Evolutionary conservation across 30 jellyfish, hydroid and myxozoan genomes (phyloP).

Genomic region (Aurelia coerulea): DNA sequence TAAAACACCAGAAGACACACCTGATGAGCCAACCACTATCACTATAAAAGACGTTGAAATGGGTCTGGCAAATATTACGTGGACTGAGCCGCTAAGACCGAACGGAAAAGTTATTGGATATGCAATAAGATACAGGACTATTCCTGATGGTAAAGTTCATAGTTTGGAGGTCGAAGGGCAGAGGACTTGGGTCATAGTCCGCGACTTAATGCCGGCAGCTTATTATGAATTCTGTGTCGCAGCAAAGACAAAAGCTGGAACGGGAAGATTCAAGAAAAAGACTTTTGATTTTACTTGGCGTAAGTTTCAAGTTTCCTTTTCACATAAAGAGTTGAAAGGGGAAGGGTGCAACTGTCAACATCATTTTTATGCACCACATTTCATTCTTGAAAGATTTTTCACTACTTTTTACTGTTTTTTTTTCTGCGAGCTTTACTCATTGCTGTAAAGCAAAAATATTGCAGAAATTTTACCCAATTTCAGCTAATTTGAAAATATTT

Average conservation of each 20-base stretch:
- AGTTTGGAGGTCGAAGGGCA: constrained; percentile 15
- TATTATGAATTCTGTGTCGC: constrained; percentile 77
- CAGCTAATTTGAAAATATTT: no score
- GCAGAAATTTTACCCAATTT: no score
- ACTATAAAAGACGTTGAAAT: constrained; percentile 69
- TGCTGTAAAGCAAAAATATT: no score
- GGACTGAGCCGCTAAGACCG: constrained; percentile 77
- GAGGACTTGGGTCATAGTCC: constrained; percentile 50
- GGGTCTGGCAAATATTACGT: constrained; percentile 73
- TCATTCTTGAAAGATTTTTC: no score
- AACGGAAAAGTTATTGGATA: constrained; percentile 69
- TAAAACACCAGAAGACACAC: constrained; percentile 87
- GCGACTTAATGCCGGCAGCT: constrained; percentile 48
- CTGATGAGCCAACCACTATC: constrained; percentile 68
- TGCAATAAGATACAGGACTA: constrained; percentile 49
- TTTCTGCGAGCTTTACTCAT: no score
- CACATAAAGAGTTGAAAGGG: no score
- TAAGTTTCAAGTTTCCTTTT: constrained; percentile 18
- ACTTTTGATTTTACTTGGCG: constrained; percentile 84
- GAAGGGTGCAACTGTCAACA: no score
- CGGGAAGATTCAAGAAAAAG: constrained; percentile 57
- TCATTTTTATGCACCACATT: no score
- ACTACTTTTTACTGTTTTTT: no score
- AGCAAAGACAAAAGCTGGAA: constrained; percentile 85
- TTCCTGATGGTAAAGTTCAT: constrained; percentile 35